Conservation (phyloP, 2,113 vertebrate genomes). For the Zosterops japonicus region DNA sequence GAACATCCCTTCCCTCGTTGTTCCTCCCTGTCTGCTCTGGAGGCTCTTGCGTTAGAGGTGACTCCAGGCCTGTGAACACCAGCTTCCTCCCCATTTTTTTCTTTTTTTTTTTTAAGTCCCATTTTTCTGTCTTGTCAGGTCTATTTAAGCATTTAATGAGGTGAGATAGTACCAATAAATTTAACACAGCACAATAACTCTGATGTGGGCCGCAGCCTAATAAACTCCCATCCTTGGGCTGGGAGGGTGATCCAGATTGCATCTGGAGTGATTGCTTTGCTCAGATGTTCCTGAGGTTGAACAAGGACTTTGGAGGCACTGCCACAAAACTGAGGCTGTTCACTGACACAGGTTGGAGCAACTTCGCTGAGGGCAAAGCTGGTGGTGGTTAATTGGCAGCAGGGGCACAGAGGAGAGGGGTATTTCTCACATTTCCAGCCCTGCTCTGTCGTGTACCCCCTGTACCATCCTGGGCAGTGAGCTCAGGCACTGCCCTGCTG, state of each 20-base stretch:
- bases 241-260: conserved; percentile 54
- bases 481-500: accelerated
- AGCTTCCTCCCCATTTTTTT: neutral
- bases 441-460: accelerated
- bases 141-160: conserved; percentile 81
- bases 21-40: neutral
- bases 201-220: conserved; percentile 70
- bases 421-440: accelerated
- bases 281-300: conserved; percentile 63
- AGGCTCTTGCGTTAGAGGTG: conserved; percentile 55
- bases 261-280: conserved; percentile 56
- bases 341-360: neutral
- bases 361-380: neutral
- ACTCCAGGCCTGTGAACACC: conserved; percentile 13
- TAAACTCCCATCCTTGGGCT: conserved; percentile 66
- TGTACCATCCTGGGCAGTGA: neutral
- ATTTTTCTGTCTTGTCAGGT: conserved; percentile 80
- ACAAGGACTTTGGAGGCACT: conserved; percentile 62
- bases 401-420: neutral
- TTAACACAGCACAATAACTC: conserved; percentile 76
- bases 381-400: conserved; percentile 4
- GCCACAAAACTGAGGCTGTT: neutral
- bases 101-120: conserved; percentile 25
- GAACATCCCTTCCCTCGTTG: neutral
- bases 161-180: conserved; percentile 79